Evolutionary conservation across 1,140 invertebrate genomes (phyloP).

Genomic region (Monochamus saltuarius): DNA sequence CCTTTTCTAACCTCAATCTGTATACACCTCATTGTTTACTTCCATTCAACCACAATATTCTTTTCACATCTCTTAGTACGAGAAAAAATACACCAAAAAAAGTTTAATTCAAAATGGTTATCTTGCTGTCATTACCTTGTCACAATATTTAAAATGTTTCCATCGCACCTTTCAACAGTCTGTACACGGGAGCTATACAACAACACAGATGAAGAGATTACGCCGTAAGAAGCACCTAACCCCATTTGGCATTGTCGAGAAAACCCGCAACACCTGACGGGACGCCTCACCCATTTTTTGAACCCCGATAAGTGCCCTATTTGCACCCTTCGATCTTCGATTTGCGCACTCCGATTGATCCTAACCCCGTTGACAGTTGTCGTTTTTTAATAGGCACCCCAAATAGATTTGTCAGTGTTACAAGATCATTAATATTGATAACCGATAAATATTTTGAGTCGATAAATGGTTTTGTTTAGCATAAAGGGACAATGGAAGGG

Average conservation of each 20-base stretch:
- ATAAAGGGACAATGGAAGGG: conserved; percentile 15
- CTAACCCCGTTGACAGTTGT: conserved; percentile 8
- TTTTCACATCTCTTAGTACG: too few relatives aligned
- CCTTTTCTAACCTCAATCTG: too few relatives aligned
- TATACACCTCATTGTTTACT: too few relatives aligned
- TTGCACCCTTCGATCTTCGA: conserved; percentile 21
- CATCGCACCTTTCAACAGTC: too few relatives aligned
- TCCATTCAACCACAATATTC: too few relatives aligned
- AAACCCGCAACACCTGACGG: conserved; percentile 31
- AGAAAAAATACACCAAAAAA: too few relatives aligned
- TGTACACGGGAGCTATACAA: neutral
- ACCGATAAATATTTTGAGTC: conserved; percentile 43
- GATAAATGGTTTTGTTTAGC: conserved; percentile 25
- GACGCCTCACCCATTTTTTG: conserved; percentile 28
- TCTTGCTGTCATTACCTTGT: too few relatives aligned
- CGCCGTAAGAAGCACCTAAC: conserved; percentile 8
- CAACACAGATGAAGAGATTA: conserved; percentile 25
- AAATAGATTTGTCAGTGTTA: conserved; percentile 43
- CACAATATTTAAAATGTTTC: too few relatives aligned
- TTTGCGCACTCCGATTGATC: conserved; percentile 11
- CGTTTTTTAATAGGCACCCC: conserved; percentile 14
- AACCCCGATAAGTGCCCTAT: conserved; percentile 33
- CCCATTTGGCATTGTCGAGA: conserved; percentile 11
- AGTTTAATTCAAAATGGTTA: too few relatives aligned
- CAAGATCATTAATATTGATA: conserved; percentile 38